Evolutionary conservation across 2,113 vertebrate genomes (phyloP).

Genomic region (Phocoena phocoena): DNA sequence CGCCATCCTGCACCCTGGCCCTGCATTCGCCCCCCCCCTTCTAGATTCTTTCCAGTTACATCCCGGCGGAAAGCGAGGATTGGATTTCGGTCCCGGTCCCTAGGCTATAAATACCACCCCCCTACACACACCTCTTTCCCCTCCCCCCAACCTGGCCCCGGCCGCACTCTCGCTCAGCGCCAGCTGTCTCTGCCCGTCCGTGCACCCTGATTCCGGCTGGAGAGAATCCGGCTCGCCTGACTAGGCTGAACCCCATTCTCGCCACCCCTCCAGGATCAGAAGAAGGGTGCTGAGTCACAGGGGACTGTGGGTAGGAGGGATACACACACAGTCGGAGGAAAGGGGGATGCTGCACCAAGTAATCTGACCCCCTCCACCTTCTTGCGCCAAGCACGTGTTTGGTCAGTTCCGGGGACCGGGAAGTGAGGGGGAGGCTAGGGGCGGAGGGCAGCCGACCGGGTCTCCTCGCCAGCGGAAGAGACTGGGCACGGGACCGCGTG

Average conservation of each 20-base stretch:
- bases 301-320: not conserved
- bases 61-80: slow-evolving; percentile 64
- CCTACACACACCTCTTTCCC: slow-evolving; percentile 64
- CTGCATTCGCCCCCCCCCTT: not conserved
- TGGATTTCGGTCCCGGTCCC: slow-evolving; percentile 67
- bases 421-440: not conserved
- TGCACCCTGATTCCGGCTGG: not conserved
- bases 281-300: slow-evolving; percentile 77
- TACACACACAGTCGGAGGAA: not conserved
- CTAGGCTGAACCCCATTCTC: slow-evolving; percentile 51
- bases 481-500: not conserved
- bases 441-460: not conserved
- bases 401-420: not conserved
- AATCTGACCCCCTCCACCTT: slow-evolving; percentile 40
- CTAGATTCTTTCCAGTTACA: slow-evolving; percentile 60
- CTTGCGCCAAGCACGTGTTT: slow-evolving; percentile 51
- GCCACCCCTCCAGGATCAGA: slow-evolving; percentile 34
- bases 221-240: slow-evolving; percentile 19
- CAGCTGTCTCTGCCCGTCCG: slow-evolving; percentile 76
- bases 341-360: slow-evolving; percentile 28
- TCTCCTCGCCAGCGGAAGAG: not conserved
- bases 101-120: slow-evolving; percentile 74
- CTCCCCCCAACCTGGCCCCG: slow-evolving; percentile 65
- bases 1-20: slow-evolving; percentile 1
- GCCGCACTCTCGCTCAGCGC: slow-evolving; percentile 36